These are phyloP conservation scores for Eospalax fontanierii DNA, from an alignment of 2,797 vertebrate species.

Conservation along the genomic window DNA sequence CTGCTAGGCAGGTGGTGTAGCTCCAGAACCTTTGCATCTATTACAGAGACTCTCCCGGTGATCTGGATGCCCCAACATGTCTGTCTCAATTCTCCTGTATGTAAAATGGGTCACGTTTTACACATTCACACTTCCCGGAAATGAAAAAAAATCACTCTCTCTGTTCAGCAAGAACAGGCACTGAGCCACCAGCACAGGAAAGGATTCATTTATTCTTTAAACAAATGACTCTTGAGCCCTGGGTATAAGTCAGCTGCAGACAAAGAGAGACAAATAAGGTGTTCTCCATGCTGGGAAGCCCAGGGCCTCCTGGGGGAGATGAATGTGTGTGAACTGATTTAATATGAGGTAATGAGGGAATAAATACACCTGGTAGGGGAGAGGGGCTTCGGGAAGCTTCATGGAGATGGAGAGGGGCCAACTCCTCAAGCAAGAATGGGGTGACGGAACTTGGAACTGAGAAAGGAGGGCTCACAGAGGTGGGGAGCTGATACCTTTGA, in stretches of 20 bases:
- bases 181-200: not conserved
- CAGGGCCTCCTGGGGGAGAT: not conserved
- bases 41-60: not conserved
- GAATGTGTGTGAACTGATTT: not conserved
- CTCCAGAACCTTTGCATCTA: not conserved
- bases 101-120: constrained; percentile 30
- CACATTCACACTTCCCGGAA: constrained; percentile 22
- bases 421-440: not conserved
- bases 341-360: not conserved
- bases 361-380: not conserved
- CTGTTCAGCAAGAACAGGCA: not conserved
- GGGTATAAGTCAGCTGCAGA: not conserved
- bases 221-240: constrained; percentile 35
- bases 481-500: not conserved
- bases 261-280: constrained; percentile 14
- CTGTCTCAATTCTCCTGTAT: not conserved
- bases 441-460: not conserved
- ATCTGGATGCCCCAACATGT: fast-evolving
- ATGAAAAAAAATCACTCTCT: not conserved
- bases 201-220: constrained; percentile 40
- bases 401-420: not conserved
- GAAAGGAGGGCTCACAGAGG: not conserved
- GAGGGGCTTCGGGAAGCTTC: not conserved
- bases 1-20: not conserved
- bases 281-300: not conserved